Conservation (phyloP, 1,140 invertebrate species). For the Rhyzopertha dominica region DNA sequence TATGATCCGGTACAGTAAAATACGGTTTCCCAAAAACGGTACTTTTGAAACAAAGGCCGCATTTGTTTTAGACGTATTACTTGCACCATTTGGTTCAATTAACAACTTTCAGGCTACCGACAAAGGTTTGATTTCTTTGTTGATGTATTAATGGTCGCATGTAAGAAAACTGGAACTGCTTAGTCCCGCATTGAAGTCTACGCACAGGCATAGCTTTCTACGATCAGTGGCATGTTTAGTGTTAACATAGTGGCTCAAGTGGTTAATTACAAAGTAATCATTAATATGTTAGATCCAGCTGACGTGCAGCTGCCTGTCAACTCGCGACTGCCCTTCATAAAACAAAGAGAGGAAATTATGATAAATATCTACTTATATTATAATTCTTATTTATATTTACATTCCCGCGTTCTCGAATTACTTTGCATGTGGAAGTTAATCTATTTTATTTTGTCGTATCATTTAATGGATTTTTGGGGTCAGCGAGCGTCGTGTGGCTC, state of each 20-base stretch:
- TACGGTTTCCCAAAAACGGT: too few relatives aligned
- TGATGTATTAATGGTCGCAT: too few relatives aligned
- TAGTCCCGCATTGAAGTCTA: too few relatives aligned
- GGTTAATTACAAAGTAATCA: slow-evolving; percentile 44
- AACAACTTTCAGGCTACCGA: too few relatives aligned
- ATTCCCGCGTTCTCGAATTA: slow-evolving; percentile 14
- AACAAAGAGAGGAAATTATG: slow-evolving; percentile 42
- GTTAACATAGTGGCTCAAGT: slow-evolving; percentile 30
- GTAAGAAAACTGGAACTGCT: too few relatives aligned
- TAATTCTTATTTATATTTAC: slow-evolving; percentile 39
- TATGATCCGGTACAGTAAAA: too few relatives aligned
- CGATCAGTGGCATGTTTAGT: slow-evolving; percentile 33
- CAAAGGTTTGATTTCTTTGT: too few relatives aligned
- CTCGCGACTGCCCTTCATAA: slow-evolving; percentile 37
- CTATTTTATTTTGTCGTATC: slow-evolving; percentile 13
- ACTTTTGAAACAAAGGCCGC: too few relatives aligned
- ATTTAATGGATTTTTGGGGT: slow-evolving; percentile 6
- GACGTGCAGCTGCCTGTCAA: slow-evolving; percentile 39
- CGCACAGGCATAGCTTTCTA: too few relatives aligned
- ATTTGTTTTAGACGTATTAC: too few relatives aligned
- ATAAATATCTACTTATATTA: slow-evolving; percentile 41
- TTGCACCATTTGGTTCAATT: too few relatives aligned
- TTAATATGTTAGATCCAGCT: slow-evolving; percentile 42
- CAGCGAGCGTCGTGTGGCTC: slow-evolving; percentile 11
- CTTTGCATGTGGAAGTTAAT: slow-evolving; percentile 18